A percentile compares a stretch with the other conserved stretches of the same genome.
phyloP scores from a whole-genome alignment of 1,140 invertebrate genomes.

The Lepidostoma basale region DNA sequence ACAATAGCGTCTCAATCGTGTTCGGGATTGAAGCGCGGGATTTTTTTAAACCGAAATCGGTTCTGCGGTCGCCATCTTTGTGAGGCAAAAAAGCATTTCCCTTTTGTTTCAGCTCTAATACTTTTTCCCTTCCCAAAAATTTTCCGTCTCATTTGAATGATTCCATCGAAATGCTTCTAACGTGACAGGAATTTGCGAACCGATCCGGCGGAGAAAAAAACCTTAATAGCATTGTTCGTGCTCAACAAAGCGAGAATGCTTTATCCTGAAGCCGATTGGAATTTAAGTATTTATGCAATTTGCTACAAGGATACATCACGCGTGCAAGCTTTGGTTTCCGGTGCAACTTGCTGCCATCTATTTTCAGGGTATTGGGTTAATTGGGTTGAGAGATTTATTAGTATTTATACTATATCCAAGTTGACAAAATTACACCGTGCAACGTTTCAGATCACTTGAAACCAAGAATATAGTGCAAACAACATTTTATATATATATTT shows the following conservation, averaged over 20 bases:
- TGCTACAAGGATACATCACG: no score
- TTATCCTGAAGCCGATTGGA: neutral
- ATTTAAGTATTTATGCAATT: slow-evolving; percentile 5
- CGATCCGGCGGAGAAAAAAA: slow-evolving; percentile 3
- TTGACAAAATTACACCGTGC: no score
- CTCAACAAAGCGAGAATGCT: slow-evolving; percentile 13
- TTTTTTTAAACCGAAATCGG: neutral
- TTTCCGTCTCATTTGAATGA: slow-evolving; percentile 35
- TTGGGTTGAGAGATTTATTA: no score
- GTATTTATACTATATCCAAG: no score
- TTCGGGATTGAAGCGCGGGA: slow-evolving; percentile 5
- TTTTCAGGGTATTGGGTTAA: no score
- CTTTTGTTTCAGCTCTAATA: slow-evolving; percentile 25
- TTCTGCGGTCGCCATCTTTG: slow-evolving; percentile 9
- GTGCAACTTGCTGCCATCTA: no score
- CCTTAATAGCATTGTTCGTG: slow-evolving; percentile 1
- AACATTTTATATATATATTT: no score
- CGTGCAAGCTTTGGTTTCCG: no score
- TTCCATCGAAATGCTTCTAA: slow-evolving; percentile 34
- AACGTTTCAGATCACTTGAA: no score
- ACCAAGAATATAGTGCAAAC: no score
- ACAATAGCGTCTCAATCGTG: slow-evolving; percentile 12
- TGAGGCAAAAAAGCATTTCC: neutral
- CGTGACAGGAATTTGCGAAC: slow-evolving; percentile 31
- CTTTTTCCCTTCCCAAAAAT: slow-evolving; percentile 17